Evolutionary conservation across 1,140 invertebrate genomes (phyloP).

Genomic region (Subanguina moxae): DNA sequence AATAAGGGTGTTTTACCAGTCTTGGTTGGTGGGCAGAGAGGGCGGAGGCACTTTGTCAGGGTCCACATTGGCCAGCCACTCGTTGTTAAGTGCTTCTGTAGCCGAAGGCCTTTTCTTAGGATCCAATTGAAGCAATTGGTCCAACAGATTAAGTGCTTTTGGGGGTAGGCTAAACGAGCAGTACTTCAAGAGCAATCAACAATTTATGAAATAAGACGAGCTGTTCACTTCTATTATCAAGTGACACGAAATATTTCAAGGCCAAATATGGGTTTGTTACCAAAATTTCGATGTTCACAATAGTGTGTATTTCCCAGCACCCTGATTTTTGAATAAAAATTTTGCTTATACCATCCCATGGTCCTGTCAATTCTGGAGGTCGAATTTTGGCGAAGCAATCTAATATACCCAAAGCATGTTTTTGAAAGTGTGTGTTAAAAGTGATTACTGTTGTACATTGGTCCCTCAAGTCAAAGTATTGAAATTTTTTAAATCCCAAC

Average conservation of each 20-base stretch:
- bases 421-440: too few species aligned
- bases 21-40: constrained; percentile 82
- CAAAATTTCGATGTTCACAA: constrained; percentile 75
- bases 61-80: constrained; percentile 85
- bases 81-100: constrained; percentile 82
- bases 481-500: too few species aligned
- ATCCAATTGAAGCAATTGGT: constrained; percentile 93
- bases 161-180: constrained; percentile 70
- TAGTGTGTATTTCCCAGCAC: too few species aligned
- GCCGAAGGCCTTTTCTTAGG: constrained; percentile 87
- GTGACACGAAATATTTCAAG: constrained; percentile 38
- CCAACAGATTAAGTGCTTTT: constrained; percentile 84
- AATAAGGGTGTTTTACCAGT: constrained; percentile 71
- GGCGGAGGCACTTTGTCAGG: constrained; percentile 69
- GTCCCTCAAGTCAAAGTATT: too few species aligned
- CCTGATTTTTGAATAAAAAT: too few species aligned
- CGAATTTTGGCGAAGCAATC: too few species aligned
- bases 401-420: too few species aligned
- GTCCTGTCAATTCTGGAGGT: too few species aligned
- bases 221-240: not conserved
- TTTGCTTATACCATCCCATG: too few species aligned
- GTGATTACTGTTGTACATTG: too few species aligned
- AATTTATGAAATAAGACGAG: not conserved
- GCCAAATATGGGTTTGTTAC: constrained; percentile 80
- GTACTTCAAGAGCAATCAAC: not conserved